Evolutionary conservation across 2,113 vertebrate genomes (phyloP), one percentile per base, ranked within the genome.

Genomic region (Ariopsis seemanni): DNA sequence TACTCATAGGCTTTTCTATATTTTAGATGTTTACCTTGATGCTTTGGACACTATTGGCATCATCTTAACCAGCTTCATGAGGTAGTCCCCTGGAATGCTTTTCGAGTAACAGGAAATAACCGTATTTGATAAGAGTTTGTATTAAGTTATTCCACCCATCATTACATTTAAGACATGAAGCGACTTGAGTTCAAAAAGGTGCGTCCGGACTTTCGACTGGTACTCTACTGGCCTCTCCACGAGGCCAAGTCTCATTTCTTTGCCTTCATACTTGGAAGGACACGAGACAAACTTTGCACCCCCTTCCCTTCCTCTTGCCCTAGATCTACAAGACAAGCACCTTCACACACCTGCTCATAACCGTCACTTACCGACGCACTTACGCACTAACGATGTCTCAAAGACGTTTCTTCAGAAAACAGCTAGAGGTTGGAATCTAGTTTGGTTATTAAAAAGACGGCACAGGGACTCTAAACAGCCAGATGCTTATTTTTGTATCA

Each of bases 401-500:
- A 42, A 53, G 85, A 82, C 65, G 10, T 55, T 58, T 67, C 22
- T 72, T n/a, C 53, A 71, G 63, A 62, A 48, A 53, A 81, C 52
- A 14, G 27, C 50, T 58, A 58, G 48, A 78, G 63, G 58, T 86
- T 81, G 30, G 42, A 69, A 65, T 62, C 69, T 60, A 75, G 69
- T 52, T 62, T 65, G 25, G 57, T 34, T 62, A 60, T 30, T 55
- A 34, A 30, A 82, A 53, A 71, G 15, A 62, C 12, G 10, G 60
- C 80, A 75, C 80, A 62, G n/a, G 15, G 34, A 82, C 65, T 79
- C 65, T 71, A 85, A 52, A 67, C 14, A 18, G 58, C 42, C 50
- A 83, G 80, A 87, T 74, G 25, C 62, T 75, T 87, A 87, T 87
- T 87, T 87, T 87, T 87, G 25, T 87, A 87, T 65, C 18, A 42